Evolutionary conservation across 2,888 invertebrate genomes (phyloP).

Genomic region (Caenorhabditis sp.): DNA sequence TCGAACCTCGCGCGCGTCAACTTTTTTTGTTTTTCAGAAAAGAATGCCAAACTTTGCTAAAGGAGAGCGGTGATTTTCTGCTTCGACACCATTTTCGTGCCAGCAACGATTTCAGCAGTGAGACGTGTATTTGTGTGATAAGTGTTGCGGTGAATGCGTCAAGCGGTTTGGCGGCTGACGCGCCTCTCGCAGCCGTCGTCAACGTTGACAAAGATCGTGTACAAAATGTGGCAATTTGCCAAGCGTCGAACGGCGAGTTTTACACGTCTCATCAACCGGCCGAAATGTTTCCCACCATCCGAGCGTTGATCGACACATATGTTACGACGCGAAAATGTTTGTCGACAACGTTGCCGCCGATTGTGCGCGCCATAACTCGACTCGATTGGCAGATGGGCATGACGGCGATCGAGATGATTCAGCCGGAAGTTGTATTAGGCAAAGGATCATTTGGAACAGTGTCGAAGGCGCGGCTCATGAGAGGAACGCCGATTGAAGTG

Average conservation of each 20-base stretch:
- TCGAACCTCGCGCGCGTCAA: no score
- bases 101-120: not conserved
- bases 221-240: no score
- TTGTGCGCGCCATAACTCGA: not conserved
- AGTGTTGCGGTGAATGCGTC: not conserved
- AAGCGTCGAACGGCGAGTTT: not conserved
- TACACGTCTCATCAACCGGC: not conserved
- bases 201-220: not conserved
- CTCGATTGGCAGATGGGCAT: not conserved
- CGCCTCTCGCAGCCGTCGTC: not conserved
- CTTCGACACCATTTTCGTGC: not conserved
- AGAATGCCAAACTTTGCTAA: slow-evolving; percentile 1
- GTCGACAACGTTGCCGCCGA: not conserved
- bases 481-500: slow-evolving; percentile 5
- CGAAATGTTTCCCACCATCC: not conserved
- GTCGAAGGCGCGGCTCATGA: slow-evolving; percentile 11
- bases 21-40: not conserved
- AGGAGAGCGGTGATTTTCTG: slow-evolving; percentile 4
- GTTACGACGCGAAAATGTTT: not conserved
- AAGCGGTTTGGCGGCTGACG: not conserved
- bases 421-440: not conserved
- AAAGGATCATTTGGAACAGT: slow-evolving; percentile 26
- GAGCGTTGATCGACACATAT: not conserved
- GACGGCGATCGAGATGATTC: not conserved
- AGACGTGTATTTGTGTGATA: not conserved